Base-by-base conservation (phyloP, 2,113 vertebrate genomes). In the Odobenus rosmarus region DNA sequence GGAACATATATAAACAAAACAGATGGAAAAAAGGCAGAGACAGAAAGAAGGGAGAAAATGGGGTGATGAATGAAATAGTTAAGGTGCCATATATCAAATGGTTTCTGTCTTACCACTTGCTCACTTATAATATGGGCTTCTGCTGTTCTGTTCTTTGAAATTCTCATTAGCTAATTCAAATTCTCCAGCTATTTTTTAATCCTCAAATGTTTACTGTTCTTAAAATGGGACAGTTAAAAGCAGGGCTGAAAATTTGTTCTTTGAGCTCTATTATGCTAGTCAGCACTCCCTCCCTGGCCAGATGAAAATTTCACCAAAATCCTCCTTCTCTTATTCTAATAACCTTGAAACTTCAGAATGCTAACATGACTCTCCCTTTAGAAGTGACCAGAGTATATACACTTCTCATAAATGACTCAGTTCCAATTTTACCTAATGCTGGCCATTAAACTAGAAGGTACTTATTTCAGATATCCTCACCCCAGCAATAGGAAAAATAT, bases 91-190 rank as follows among this genome's bases (percentile, higher is more conserved):
- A 49, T 57, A 46, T 87, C 59, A 79, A 94, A 64, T 9, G 42
- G 13, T 67, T 95, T 96, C 71, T 88, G 23, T 84, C 18, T 96
- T 88, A 88, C 10, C 0, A n/a, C 33, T 91, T 82, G 74, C 9
- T 97, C 14, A 72, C 53, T 79, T 95, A 39, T 55, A 89, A 79
- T 23, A 92, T 79, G 33, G 79, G n/a, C 36, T 91, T 96, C 71
- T 97, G 18, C 15, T 84, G 9, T 88, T 46, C 23, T 81, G 42
- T 91, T 91, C 62, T 92, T 88, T 95, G 42, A 91, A 96, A 88
- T 86, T 86, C 33, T 72, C 59, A 74, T 86, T 69, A 89, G 51
- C 77, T 91, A 81, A 74, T 89, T 97, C 85, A 97, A 90, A 88
- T 94, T 88, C 7, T 95, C 21, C 18, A 93, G 11, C 13, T 82